Evolutionary conservation across 2,888 invertebrate species (phyloP), one percentile per base, ranked within the genome.

Genomic region (Andrena praecox): DNA sequence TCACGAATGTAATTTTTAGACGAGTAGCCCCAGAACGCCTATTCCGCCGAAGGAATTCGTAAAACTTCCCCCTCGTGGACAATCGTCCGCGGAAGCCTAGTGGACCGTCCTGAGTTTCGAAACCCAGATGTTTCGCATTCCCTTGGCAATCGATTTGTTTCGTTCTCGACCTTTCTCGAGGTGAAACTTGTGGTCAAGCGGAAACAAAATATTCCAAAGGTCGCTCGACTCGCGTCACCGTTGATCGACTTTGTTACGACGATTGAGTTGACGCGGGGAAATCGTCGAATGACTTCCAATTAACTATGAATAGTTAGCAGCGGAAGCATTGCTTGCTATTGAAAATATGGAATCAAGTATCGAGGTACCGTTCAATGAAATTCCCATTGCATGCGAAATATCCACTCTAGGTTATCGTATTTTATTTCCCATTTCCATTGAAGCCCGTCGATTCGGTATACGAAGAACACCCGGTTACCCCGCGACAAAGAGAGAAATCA

Each of bases 201-300:
- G 4, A 6, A 16, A n/a, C 8, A 29, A 81, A 56, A 71, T 75
- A 71, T 67, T 56, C 27, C 4, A 31, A 10, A 33, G 12, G 7
- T 20, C 16, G 8, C 20, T 29, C 48, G 29, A 33, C 33, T 42
- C 29, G 20, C 50, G 42, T 72, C 54, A 60, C 62, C 20, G 67
- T 71, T 78, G 54, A 73, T 59, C 33, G 64, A 70, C 73, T 56
- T 50, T 42, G 20, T 67, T 35, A 29, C 48, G 31, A 48, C n/a
- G 70, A 72, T 20, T 29, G 10, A 10, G 60, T 29, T 48, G 50
- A 63, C 72, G 48, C 60, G 7, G 12, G 35, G 33, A 67, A 85
- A 70, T 42, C 33, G 70, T 72, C 56, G 67, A 60, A 67, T 24
- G 56, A 77, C 77, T 69, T 82, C 82, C 74, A 78, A 80, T 85